These are phyloP conservation scores for Heliconius melpomene DNA, from an alignment of 1,140 invertebrate species.

Conservation along the genomic window DNA sequence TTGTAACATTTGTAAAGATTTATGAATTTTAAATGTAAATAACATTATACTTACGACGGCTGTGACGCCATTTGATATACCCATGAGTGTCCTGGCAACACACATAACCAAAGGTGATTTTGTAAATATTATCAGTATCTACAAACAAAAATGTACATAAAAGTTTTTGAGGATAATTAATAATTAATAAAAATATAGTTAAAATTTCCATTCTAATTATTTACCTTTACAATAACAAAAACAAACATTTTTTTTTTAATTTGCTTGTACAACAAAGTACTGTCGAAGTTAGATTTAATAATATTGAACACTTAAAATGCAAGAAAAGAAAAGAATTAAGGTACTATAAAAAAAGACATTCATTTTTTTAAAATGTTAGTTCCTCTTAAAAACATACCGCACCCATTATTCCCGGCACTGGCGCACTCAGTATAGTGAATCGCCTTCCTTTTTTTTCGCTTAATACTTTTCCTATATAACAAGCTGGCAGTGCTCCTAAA, in stretches of 20 bases:
- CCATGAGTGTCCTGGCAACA: slow-evolving; percentile 80
- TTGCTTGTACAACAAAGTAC: too few relatives aligned
- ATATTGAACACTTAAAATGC: too few relatives aligned
- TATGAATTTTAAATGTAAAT: too few relatives aligned
- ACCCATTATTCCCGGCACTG: slow-evolving; percentile 80
- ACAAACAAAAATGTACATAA: slow-evolving; percentile 71
- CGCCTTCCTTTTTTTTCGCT: slow-evolving; percentile 85
- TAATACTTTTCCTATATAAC: slow-evolving; percentile 79
- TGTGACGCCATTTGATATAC: slow-evolving; percentile 83
- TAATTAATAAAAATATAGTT: too few relatives aligned
- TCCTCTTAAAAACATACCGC: slow-evolving; percentile 58
- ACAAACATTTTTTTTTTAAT: too few relatives aligned
- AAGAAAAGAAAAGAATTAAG: not conserved
- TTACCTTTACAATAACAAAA: too few relatives aligned
- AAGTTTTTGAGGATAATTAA: too few relatives aligned
- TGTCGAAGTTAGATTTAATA: too few relatives aligned
- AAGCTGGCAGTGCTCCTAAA: slow-evolving; percentile 85
- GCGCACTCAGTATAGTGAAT: slow-evolving; percentile 81
- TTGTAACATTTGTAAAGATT: too few relatives aligned
- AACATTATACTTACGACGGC: slow-evolving; percentile 74
- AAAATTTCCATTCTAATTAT: too few relatives aligned
- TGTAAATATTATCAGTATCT: slow-evolving; percentile 82
- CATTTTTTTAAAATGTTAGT: not conserved
- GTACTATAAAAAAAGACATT: not conserved
- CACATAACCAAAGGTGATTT: slow-evolving; percentile 73